Base-by-base conservation (phyloP, 2,113 vertebrate species). In the Triplophysa dalaica region DNA sequence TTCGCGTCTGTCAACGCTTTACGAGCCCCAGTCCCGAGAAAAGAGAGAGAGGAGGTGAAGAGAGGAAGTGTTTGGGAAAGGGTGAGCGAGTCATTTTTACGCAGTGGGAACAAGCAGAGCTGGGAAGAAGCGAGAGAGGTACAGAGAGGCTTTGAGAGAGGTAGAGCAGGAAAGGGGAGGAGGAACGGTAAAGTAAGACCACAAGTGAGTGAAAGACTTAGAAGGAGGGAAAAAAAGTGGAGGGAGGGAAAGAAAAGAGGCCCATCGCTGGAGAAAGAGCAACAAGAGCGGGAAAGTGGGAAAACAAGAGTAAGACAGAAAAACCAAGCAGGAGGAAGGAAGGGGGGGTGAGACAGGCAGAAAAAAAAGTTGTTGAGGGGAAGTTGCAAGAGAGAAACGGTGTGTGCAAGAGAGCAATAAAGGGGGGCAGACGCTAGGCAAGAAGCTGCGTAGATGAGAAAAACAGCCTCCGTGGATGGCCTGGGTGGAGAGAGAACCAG, bases 391-490 rank as follows among this genome's bases (percentile, higher is more conserved):
- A 75, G 70, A 58, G n/a, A 70, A 33, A 76, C 41, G 41, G 69
- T 74, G 60, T 65, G 78, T 72, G 22, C 14, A 70, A 74, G 58
- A 69, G 73, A 74, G 68, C 64, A 78, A 76, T 67, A 65, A 73
- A 66, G 56, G 75, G 78, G 61, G 72, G 62, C 12, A 64, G 72
- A 70, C 21, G 26, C 17, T 56, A 66, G 75, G 29, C 29, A 85
- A 90, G 87, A 84, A 78, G 33, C 86, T 87, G 81, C 77, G 76
- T 85, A 91, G 90, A 93, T 93, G 91, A 93, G 89, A 89, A 92
- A 93, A 92, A 88, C 91, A 92, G 92, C 83, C 76, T 50, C 82
- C 84, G 87, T 88, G 89, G 89, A 92, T 92, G 92, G 88, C 87
- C 86, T 88, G 87, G 86, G 85, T 81, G 75, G 83, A 86, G 88